phyloP scores from a whole-genome alignment of 2,888 invertebrate genomes.

The Dichetophora obliterata region DNA sequence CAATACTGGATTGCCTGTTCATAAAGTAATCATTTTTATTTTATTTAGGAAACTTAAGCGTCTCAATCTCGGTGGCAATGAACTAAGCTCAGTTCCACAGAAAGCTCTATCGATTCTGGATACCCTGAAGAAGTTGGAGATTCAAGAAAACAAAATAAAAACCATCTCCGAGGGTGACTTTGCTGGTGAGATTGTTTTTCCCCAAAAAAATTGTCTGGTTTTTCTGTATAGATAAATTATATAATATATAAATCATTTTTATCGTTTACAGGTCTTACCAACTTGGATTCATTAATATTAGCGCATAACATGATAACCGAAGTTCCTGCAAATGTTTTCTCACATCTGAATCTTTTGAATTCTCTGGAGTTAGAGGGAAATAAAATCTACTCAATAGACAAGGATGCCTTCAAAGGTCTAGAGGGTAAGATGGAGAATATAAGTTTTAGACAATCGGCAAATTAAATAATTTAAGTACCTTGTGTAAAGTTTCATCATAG shows the following conservation, averaged over 20 bases:
- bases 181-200: constrained; percentile 74
- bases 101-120: constrained; percentile 84
- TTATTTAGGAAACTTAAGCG: constrained; percentile 80
- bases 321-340: constrained; percentile 86
- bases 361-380: constrained; percentile 92
- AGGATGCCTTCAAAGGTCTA: constrained; percentile 87
- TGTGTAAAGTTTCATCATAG: too few relatives aligned
- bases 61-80: constrained; percentile 88
- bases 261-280: constrained; percentile 77
- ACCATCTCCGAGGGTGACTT: constrained; percentile 87
- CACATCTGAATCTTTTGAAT: constrained; percentile 83
- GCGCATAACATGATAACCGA: constrained; percentile 86
- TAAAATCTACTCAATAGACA: constrained; percentile 83
- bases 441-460: not conserved
- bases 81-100: constrained; percentile 82
- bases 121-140: constrained; percentile 86
- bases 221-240: not conserved
- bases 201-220: not conserved
- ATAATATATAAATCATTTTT: not conserved
- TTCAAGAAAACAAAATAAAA: constrained; percentile 87
- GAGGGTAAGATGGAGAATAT: constrained; percentile 78
- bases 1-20: not conserved
- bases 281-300: constrained; percentile 85
- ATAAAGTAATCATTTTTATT: not conserved
- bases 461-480: not conserved